Evolutionary conservation across 2,113 vertebrate genomes (phyloP).

Genomic region (Proterorhinus semilunaris): DNA sequence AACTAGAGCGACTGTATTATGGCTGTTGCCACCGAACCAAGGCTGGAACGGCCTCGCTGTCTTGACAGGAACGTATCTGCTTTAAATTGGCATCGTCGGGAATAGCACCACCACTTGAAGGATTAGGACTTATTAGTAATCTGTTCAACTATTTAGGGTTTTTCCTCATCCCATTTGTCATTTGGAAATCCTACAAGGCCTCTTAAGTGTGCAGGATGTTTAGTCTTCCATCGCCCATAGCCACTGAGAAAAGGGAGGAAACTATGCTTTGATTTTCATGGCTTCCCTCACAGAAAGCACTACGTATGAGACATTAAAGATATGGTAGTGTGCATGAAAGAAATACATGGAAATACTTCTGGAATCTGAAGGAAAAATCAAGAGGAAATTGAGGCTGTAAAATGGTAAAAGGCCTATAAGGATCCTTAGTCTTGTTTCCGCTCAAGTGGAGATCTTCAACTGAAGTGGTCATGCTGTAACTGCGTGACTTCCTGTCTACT

Average conservation of each 20-base stretch:
- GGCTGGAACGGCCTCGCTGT: constrained; percentile 6
- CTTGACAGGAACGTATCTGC: background rate
- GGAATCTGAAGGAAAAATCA: constrained; percentile 30
- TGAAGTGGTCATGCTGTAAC: constrained; percentile 33
- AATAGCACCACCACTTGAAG: no score
- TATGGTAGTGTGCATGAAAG: background rate
- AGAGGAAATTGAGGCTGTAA: constrained; percentile 42
- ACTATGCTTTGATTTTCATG: no score
- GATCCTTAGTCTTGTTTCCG: constrained; percentile 54
- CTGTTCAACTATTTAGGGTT: no score
- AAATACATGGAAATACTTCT: constrained; percentile 5
- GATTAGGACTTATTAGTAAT: no score
- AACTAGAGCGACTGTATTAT: background rate
- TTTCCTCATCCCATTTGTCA: no score
- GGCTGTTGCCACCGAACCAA: background rate
- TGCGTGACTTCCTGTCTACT: constrained; percentile 55
- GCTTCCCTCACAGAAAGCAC: no score
- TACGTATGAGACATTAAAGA: no score
- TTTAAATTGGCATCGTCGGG: no score
- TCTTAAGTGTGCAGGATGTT: no score
- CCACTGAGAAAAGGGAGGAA: no score
- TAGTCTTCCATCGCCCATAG: no score
- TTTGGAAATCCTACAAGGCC: no score
- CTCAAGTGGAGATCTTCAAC: constrained; percentile 43
- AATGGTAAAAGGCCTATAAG: constrained; percentile 43